Percentiles rank a stretch among this genome's conserved stretches.
Conservation (phyloP, 2,113 vertebrate species). For the Turnix velox region DNA sequence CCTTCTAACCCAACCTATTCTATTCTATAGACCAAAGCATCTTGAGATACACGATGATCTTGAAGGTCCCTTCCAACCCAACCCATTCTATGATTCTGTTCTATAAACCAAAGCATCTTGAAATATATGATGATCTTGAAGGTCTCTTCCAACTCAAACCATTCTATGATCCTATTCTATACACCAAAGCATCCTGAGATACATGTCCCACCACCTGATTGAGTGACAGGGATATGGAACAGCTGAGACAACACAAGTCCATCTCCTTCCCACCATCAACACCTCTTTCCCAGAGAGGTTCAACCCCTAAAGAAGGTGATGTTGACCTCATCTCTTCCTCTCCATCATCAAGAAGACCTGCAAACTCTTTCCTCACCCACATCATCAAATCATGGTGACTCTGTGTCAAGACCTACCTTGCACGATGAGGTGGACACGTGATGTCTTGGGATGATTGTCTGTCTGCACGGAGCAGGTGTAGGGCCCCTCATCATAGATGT, state of each 20-base stretch:
- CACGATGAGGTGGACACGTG: slow-evolving; percentile 92
- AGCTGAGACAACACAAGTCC: rapidly evolving
- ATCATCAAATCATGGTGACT: rapidly evolving
- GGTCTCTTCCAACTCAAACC: no score
- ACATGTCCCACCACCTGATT: no score
- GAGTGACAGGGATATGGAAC: rapidly evolving
- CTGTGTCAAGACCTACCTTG: slow-evolving; percentile 77
- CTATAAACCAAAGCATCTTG: no score
- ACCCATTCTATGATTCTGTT: no score
- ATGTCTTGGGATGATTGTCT: slow-evolving; percentile 94
- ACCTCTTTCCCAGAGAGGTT: rapidly evolving
- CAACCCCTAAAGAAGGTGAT: rapidly evolving
- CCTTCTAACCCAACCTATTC: no score
- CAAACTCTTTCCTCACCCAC: not conserved
- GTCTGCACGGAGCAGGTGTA: slow-evolving; percentile 96
- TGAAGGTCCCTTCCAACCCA: no score
- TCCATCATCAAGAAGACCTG: rapidly evolving
- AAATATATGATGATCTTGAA: no score
- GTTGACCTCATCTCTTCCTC: not conserved
- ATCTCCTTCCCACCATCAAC: not conserved
- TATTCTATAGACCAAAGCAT: not conserved
- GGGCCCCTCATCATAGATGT: slow-evolving; percentile 90
- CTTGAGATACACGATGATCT: no score
- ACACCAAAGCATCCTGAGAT: no score
- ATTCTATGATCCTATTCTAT: no score